phyloP scores from a whole-genome alignment of 2,113 vertebrate genomes.

The Gulo gulo region DNA sequence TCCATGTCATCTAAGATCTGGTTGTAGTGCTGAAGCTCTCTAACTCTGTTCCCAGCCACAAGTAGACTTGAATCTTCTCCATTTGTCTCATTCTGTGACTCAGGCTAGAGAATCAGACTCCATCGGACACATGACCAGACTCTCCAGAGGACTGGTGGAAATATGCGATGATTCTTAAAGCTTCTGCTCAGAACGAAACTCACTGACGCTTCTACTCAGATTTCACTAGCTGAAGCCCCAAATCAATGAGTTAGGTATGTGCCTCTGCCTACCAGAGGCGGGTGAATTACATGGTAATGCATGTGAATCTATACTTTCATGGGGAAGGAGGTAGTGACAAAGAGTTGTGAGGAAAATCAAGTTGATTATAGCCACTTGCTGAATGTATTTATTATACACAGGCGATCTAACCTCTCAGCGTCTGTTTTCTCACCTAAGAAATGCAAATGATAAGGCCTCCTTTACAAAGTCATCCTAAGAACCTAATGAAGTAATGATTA shows the following conservation, averaged over 20 bases:
- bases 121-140: fast-evolving
- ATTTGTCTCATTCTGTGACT: not conserved
- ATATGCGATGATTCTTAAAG: not conserved
- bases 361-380: not conserved
- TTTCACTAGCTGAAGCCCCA: not conserved
- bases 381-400: not conserved
- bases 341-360: not conserved
- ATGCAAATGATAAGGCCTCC: not conserved
- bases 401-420: not conserved
- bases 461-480: slow-evolving; percentile 10
- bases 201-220: not conserved
- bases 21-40: not conserved
- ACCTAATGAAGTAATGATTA: not conserved
- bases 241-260: not conserved
- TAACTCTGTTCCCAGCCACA: not conserved
- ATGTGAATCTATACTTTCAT: not conserved
- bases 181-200: not conserved
- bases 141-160: not conserved
- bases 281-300: not conserved
- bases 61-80: not conserved
- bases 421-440: not conserved
- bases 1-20: not conserved
- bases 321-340: not conserved
- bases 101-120: not conserved
- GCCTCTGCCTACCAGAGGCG: not conserved